Percentiles rank a stretch among this genome's conserved stretches.
phyloP scores from a whole-genome alignment of 1,140 invertebrate species.

The Coptotermes formosanus region DNA sequence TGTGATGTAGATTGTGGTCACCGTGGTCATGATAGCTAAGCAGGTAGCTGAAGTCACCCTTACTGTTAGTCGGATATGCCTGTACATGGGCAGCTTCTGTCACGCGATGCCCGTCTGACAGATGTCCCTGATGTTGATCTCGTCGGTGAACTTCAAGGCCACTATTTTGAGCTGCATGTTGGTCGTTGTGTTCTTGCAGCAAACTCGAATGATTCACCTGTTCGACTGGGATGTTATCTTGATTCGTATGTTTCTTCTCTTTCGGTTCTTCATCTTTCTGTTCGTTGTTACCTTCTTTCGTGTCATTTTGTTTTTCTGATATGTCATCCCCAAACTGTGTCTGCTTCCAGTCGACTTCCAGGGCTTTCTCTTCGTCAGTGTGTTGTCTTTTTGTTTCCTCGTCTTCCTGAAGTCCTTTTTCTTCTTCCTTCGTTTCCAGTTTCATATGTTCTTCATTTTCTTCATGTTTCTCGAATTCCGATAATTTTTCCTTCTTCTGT shows the following conservation, averaged over 20 bases:
- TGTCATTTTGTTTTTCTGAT: background rate
- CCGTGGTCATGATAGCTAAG: background rate
- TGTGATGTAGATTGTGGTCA: background rate
- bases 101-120: background rate
- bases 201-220: background rate
- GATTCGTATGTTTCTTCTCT: background rate
- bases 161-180: background rate
- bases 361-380: too few relatives aligned
- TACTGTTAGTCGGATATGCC: background rate
- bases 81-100: background rate
- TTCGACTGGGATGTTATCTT: too few relatives aligned
- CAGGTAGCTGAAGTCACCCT: background rate
- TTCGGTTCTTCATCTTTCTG: background rate
- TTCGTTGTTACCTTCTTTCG: background rate
- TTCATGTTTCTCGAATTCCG: too few relatives aligned
- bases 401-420: background rate
- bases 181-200: background rate
- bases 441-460: too few relatives aligned
- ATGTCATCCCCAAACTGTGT: too few relatives aligned
- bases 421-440: background rate
- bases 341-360: too few relatives aligned
- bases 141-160: background rate
- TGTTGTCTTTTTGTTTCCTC: background rate
- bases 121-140: background rate
- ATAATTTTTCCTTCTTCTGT: too few relatives aligned